These are phyloP conservation scores for Drosophila mayri DNA, from an alignment of 1,140 invertebrate genomes.

Conservation along the genomic window DNA sequence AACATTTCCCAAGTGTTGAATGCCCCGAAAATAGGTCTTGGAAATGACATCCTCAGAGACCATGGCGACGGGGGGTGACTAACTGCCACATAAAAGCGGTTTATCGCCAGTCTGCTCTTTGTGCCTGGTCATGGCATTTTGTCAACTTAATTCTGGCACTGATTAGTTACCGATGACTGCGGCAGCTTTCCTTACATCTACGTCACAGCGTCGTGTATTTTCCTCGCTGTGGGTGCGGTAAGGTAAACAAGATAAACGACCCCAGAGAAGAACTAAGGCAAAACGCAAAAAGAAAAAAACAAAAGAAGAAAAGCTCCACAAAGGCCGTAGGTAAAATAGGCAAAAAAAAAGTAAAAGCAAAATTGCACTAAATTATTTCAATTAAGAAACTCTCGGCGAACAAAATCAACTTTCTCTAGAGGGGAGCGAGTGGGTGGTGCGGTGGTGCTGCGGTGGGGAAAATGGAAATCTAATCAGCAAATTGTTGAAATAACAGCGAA, in stretches of 20 bases:
- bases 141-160: conserved; percentile 55
- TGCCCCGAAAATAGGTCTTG: conserved; percentile 23
- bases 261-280: conserved; percentile 11
- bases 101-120: conserved; percentile 36
- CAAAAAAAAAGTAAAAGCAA: conserved; percentile 28
- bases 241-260: conserved; percentile 62
- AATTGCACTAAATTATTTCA: conserved; percentile 57
- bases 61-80: conserved; percentile 5
- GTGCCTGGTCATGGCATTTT: conserved; percentile 62
- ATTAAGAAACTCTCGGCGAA: conserved; percentile 51
- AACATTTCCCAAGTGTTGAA: conserved; percentile 33
- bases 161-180: conserved; percentile 65
- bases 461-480: conserved; percentile 77
- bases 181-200: conserved; percentile 28
- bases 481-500: conserved; percentile 78
- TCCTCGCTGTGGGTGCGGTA: conserved; percentile 30
- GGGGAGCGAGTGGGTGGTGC: too few species aligned
- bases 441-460: conserved; percentile 6
- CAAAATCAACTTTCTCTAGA: conserved; percentile 38
- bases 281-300: conserved; percentile 19
- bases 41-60: conserved; percentile 8
- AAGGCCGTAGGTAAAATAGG: conserved; percentile 46
- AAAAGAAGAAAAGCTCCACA: conserved; percentile 21
- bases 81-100: conserved; percentile 41
- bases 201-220: conserved; percentile 15